Evolutionary conservation across 2,797 vertebrate species (phyloP), one percentile per base, ranked within the genome.

Genomic region (Lindbergichthys nudifrons): DNA sequence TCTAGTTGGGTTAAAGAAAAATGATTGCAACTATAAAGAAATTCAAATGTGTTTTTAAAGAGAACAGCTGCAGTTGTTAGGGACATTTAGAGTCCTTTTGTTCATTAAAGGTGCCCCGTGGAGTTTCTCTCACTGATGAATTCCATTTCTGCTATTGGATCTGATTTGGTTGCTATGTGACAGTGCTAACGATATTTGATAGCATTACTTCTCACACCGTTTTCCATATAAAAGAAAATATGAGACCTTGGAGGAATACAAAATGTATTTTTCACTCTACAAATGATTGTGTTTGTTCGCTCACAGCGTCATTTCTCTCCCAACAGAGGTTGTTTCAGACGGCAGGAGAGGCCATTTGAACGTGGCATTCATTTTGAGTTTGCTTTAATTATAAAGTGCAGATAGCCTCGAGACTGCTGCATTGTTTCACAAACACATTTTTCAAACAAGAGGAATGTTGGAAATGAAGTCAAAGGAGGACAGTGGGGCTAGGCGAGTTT

Each of bases 321-420:
- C 65, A 76, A n/a, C 80, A 75, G 77, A 75, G 70, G 73, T 79
- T 69, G 80, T 82, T 85, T 77, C 36, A 82, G 42, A 57, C 0
- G 4, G 23, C 32, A 56, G 10, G 41, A 57, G 60, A 71, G 69
- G 62, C 65, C 13, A 23, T 82, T 74, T 64, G 64, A 69, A 64
- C 39, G 7, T 47, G 63, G 47, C 61, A 18, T 43, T 82, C 39
- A 21, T 67, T 73, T 65, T 71, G 50, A 74, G 32, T 72, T 63
- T 61, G 63, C 39, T 85, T 84, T 90, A 87, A 88, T 86, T 82
- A 85, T 72, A 70, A 81, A 77, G 78, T 66, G 59, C 63, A 82
- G 63, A 75, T 19, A 47, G 39, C 66, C 47, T 45, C 58, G 54
- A 69, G 64, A 69, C 70, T 66, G 70, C 10, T 60, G 58, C 70